phyloP scores from a whole-genome alignment of 2,888 invertebrate species.

The Leucophora obtusa region DNA sequence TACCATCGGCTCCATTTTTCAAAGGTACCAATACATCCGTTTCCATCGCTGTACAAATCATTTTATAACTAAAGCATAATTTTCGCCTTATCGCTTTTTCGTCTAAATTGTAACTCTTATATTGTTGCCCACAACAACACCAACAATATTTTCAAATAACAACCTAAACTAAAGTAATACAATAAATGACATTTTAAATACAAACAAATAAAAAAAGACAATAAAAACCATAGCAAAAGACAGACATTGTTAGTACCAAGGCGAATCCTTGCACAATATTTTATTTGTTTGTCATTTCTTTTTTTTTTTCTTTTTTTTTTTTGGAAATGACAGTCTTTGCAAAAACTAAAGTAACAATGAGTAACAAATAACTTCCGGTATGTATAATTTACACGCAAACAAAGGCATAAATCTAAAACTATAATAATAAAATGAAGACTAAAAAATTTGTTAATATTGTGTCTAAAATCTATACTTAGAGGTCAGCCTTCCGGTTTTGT shows the following conservation, averaged over 20 bases:
- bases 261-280: slow-evolving; percentile 62
- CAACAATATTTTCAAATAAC: not conserved
- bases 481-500: slow-evolving; percentile 43
- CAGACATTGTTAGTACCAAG: slow-evolving; percentile 44
- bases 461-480: slow-evolving; percentile 26
- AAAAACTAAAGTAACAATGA: slow-evolving; percentile 26
- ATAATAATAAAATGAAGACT: slow-evolving; percentile 13
- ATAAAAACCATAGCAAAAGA: slow-evolving; percentile 13
- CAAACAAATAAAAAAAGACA: slow-evolving; percentile 36
- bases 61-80: no score
- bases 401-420: slow-evolving; percentile 45
- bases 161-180: not conserved
- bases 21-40: no score
- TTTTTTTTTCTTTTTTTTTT: not conserved
- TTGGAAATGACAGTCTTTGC: slow-evolving; percentile 22
- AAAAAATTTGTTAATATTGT: slow-evolving; percentile 39
- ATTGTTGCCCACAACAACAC: not conserved
- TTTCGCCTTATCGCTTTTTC: no score
- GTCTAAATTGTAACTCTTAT: not conserved
- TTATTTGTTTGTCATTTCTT: slow-evolving; percentile 30
- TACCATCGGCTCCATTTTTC: no score
- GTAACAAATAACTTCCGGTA: slow-evolving; percentile 65
- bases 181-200: slow-evolving; percentile 52
- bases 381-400: slow-evolving; percentile 47
- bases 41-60: no score